A percentile compares a stretch with the other conserved stretches of the same genome.
Conservation (phyloP, 2,888 invertebrate genomes). For the Barypeithes pellucidus region DNA sequence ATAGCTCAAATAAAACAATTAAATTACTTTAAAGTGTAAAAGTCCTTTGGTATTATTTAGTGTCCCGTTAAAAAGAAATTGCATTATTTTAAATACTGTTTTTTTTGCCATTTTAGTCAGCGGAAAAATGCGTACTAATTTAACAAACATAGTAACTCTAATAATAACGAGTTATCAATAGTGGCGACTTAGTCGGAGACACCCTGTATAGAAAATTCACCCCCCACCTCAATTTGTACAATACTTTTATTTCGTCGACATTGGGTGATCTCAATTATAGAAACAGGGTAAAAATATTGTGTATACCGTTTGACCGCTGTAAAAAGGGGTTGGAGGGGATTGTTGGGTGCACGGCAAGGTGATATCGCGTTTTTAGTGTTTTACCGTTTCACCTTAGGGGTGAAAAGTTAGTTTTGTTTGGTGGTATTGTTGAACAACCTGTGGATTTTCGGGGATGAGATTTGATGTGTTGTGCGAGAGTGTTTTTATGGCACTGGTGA, state of each 20-base stretch:
- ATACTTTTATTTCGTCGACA: slow-evolving; percentile 26
- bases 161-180: no score
- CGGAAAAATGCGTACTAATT: no score
- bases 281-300: slow-evolving; percentile 50
- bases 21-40: no score
- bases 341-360: slow-evolving; percentile 36
- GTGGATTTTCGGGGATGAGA: slow-evolving; percentile 33
- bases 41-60: no score
- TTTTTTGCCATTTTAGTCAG: no score
- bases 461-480: background rate
- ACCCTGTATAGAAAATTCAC: no score
- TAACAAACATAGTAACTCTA: no score
- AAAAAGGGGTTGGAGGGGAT: slow-evolving; percentile 46
- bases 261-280: slow-evolving; percentile 46
- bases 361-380: slow-evolving; percentile 52
- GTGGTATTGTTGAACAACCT: slow-evolving; percentile 50
- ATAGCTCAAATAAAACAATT: no score
- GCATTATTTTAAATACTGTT: no score
- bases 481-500: background rate
- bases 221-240: slow-evolving; percentile 23
- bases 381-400: slow-evolving; percentile 51
- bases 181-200: no score
- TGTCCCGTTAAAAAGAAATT: no score
- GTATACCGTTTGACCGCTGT: slow-evolving; percentile 45
- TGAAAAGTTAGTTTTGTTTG: slow-evolving; percentile 43